A percentile compares a stretch with the other conserved stretches of the same genome.
Evolutionary conservation across 2,888 invertebrate genomes (phyloP).

Genomic region (Lasioglossum pauxillum): DNA sequence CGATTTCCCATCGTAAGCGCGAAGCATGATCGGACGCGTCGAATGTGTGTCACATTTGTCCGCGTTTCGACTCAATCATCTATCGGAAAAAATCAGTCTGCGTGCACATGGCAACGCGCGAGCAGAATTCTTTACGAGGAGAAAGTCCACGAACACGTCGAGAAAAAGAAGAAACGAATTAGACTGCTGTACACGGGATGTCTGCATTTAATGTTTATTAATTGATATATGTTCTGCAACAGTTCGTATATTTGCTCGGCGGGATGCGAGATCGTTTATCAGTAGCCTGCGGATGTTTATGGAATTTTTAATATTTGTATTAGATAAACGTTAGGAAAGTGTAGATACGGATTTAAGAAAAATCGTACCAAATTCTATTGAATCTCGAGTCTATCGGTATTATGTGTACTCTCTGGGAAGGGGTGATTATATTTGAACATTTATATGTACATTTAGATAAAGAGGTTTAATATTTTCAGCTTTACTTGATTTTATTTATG

Average conservation of each 20-base stretch:
- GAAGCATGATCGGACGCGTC: neutral
- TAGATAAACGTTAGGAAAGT: too few relatives aligned
- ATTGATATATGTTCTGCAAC: neutral
- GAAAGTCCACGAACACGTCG: slow-evolving; percentile 10
- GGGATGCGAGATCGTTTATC: neutral
- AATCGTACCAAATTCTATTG: too few relatives aligned
- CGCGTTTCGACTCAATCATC: neutral
- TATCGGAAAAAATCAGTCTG: neutral
- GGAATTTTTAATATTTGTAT: too few relatives aligned
- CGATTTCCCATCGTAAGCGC: slow-evolving; percentile 7
- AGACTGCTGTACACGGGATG: neutral
- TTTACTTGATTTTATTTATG: neutral
- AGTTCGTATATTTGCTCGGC: neutral
- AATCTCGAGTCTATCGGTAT: too few relatives aligned
- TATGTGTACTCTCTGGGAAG: too few relatives aligned
- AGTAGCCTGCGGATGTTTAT: too few relatives aligned
- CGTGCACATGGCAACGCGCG: neutral
- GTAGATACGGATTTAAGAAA: too few relatives aligned
- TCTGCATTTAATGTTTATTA: neutral
- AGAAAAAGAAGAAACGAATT: neutral
- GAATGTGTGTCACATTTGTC: slow-evolving; percentile 17
- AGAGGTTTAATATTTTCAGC: too few relatives aligned
- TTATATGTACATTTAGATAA: too few relatives aligned
- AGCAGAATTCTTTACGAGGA: neutral
- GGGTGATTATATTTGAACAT: too few relatives aligned